A percentile compares a stretch with the other conserved stretches of the same genome.
These are phyloP conservation scores for Caranx melampygus DNA, from an alignment of 2,113 vertebrate species.

Conservation along the genomic window DNA sequence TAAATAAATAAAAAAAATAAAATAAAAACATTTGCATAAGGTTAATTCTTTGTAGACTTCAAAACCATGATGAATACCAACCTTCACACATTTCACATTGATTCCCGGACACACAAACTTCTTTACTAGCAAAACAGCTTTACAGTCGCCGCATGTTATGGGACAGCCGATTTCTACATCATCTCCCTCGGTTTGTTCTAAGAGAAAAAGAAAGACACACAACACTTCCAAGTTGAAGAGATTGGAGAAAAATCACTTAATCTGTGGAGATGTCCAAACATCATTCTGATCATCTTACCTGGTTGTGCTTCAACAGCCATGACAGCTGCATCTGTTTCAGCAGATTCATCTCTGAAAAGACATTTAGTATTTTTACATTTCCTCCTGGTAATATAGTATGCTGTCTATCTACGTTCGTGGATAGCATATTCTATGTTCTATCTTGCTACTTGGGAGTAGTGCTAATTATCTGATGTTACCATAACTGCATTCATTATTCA, in stretches of 20 bases:
- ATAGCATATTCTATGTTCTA: background rate
- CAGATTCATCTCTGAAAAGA: conserved; percentile 88
- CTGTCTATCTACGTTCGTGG: background rate
- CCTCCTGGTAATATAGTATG: background rate
- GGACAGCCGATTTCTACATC: conserved; percentile 94
- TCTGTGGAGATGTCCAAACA: background rate
- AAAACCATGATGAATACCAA: conserved; percentile 62
- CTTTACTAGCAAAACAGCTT: conserved; percentile 95
- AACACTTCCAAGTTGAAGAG: background rate
- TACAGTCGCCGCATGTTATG: conserved; percentile 96
- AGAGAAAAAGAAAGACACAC: background rate
- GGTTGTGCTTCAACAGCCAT: conserved; percentile 89
- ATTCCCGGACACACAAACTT: conserved; percentile 99
- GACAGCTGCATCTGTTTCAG: conserved; percentile 88
- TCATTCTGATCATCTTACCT: conserved; percentile 62
- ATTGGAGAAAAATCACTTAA: background rate
- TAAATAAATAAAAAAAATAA: background rate
- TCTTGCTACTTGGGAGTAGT: background rate
- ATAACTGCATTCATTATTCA: too few species aligned
- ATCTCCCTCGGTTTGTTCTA: conserved; percentile 89
- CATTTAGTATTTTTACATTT: background rate
- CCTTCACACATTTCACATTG: conserved; percentile 99
- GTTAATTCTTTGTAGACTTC: background rate
- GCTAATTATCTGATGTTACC: background rate
- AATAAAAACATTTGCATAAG: background rate